Evolutionary conservation across 2,888 invertebrate species (phyloP).

Genomic region (Caenorhabditis imperialis): DNA sequence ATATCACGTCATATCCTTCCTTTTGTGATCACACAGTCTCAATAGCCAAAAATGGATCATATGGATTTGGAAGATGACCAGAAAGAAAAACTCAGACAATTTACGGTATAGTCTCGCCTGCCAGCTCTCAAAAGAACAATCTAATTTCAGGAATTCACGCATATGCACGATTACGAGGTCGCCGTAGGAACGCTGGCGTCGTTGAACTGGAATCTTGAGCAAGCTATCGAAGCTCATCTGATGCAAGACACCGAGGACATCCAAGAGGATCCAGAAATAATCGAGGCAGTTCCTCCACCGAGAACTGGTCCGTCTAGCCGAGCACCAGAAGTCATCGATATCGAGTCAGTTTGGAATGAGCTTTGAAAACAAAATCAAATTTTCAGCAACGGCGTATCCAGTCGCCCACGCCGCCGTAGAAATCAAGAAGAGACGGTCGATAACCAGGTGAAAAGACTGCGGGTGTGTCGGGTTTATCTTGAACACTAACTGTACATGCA

Average conservation of each 20-base stretch:
- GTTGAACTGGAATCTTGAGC: conserved; percentile 65
- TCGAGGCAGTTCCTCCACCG: conserved; percentile 32
- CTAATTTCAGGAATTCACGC: conserved; percentile 61
- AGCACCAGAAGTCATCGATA: conserved; percentile 9
- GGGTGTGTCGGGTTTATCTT: conserved; percentile 55
- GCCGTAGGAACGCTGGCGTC: conserved; percentile 63
- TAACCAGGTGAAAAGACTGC: conserved; percentile 59
- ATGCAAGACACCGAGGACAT: conserved; percentile 38
- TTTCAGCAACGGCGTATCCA: conserved; percentile 26
- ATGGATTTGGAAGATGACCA: conserved; percentile 45
- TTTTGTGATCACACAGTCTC: too few species aligned
- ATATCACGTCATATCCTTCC: too few species aligned
- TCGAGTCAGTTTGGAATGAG: conserved; percentile 13
- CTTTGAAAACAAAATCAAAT: background rate
- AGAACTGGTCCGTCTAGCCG: background rate
- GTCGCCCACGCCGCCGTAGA: conserved; percentile 37
- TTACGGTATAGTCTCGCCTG: conserved; percentile 24
- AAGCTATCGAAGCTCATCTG: conserved; percentile 57
- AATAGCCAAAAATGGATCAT: conserved; percentile 39
- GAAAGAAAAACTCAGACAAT: conserved; percentile 56
- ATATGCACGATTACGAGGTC: conserved; percentile 57
- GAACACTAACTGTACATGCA: too few species aligned
- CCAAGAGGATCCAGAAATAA: conserved; percentile 46
- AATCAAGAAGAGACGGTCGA: conserved; percentile 35
- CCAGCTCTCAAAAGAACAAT: background rate